These are phyloP conservation scores for Drosophila kurseongensis DNA, from an alignment of 1,140 invertebrate genomes.

Conservation along the genomic window DNA sequence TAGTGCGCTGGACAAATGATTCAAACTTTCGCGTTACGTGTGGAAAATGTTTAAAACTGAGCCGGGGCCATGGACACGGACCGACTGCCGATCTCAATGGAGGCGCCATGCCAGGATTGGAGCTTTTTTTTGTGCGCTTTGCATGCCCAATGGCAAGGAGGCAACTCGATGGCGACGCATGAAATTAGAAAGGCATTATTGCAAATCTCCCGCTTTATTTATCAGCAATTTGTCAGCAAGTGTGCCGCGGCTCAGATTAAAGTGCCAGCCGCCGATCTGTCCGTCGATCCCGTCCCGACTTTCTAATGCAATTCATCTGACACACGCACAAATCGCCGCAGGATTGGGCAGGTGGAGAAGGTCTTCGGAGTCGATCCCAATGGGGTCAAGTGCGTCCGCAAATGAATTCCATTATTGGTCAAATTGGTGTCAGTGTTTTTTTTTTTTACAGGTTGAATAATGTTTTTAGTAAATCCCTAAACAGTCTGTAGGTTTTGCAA, in stretches of 20 bases:
- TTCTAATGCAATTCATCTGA: constrained; percentile 74
- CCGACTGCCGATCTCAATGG: constrained; percentile 41
- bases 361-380: constrained; percentile 8
- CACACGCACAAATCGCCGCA: constrained; percentile 51
- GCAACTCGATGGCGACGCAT: constrained; percentile 57
- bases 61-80: constrained; percentile 18
- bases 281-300: constrained; percentile 41
- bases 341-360: constrained; percentile 44
- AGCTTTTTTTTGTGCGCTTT: constrained; percentile 58
- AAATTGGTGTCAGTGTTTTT: background rate
- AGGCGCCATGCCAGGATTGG: constrained; percentile 63
- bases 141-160: constrained; percentile 65
- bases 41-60: constrained; percentile 79
- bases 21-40: constrained; percentile 82
- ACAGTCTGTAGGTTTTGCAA: too few relatives aligned
- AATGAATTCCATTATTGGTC: constrained; percentile 10
- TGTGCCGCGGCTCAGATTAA: constrained; percentile 79
- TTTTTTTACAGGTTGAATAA: too few relatives aligned
- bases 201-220: constrained; percentile 79
- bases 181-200: constrained; percentile 82
- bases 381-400: constrained; percentile 21
- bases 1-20: constrained; percentile 78
- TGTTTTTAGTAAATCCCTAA: too few relatives aligned
- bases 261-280: constrained; percentile 48
- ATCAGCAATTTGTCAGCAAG: constrained; percentile 81